Evolutionary conservation across 1,140 invertebrate genomes (phyloP), one percentile per base, ranked within the genome.

Genomic region (Coenobita brevimanus): DNA sequence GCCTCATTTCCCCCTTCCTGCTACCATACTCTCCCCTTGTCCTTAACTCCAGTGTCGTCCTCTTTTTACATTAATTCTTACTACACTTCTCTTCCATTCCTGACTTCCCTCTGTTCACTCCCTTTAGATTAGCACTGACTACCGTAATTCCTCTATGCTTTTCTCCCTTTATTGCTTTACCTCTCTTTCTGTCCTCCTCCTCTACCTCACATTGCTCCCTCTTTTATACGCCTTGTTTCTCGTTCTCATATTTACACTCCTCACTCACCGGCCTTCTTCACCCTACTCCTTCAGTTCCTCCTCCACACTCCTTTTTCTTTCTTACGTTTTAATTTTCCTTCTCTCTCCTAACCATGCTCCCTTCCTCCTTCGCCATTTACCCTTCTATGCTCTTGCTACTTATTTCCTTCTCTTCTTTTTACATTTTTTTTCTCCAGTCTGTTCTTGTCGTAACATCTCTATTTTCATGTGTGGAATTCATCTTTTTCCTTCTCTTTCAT

Each of bases 11-110:
- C 67, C 54, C 67, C n/a, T 71, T 71, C n/a, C 30, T 17, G 41
- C 67, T 71, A 30, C 24, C 36, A 38, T 38, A 71, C 41, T 71
- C 67, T 71, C 67, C 36, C 67, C 67, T 71, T 38, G 17, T 71
- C 67, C 67, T 38, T 71, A 30, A 71, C 41, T 38, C 1, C 30
- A 3, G 3, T 38, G n/a, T 13, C n/a, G 62, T 67, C n/a, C 54
- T 57, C 54, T 57, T n/a, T 57, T n/a, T n/a, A 57, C n/a, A 13
- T 57, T 57, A 57, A 10, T n/a, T 57, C 54, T 57, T n/a, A 13
- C 13, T n/a, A 10, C 54, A 57, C 54, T 57, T n/a, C n/a, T 57
- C 54, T 13, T n/a, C n/a, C 54, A 57, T n/a, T 57, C 54, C 54
- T 13, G 10, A 10, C 54, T 57, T n/a, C 54, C n/a, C 54, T 57